phyloP scores from a whole-genome alignment of 2,113 vertebrate species.

The Ramphastos sulfuratus region DNA sequence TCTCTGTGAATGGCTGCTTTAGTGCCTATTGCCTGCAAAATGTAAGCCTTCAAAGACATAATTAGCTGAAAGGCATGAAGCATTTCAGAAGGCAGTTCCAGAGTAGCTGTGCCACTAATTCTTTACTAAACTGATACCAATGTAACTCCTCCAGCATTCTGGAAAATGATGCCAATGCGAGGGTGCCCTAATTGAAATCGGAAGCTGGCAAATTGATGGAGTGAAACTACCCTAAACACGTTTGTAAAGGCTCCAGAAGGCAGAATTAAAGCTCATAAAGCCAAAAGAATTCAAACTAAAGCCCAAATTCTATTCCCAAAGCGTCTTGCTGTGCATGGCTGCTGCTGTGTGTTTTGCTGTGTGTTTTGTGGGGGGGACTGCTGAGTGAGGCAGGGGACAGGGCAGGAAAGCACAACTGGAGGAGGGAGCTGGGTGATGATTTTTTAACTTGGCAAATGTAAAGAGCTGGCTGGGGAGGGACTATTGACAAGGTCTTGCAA shows the following conservation, averaged over 20 bases:
- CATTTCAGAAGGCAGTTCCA: constrained; percentile 8
- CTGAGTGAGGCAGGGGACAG: not conserved
- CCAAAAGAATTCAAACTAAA: not conserved
- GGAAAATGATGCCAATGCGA: not conserved
- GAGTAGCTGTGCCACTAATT: not conserved
- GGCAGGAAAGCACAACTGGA: not conserved
- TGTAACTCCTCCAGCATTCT: not conserved
- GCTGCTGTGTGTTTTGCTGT: not conserved
- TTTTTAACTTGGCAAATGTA: not conserved
- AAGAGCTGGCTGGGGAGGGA: not conserved
- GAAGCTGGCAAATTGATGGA: not conserved
- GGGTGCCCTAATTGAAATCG: not conserved
- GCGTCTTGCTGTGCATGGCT: not conserved
- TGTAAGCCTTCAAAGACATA: not conserved
- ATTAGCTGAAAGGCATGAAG: not conserved
- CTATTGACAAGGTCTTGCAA: too few species aligned
- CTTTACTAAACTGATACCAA: constrained; percentile 8
- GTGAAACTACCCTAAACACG: not conserved
- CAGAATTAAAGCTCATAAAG: constrained; percentile 1
- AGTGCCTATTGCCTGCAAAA: not conserved
- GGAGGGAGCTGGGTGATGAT: not conserved
- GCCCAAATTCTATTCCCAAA: not conserved
- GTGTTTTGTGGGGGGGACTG: too few species aligned
- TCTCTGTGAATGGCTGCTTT: not conserved
- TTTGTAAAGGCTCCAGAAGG: not conserved